Evolutionary conservation across 2,113 vertebrate species (phyloP).

Genomic region (Silurus asotus): DNA sequence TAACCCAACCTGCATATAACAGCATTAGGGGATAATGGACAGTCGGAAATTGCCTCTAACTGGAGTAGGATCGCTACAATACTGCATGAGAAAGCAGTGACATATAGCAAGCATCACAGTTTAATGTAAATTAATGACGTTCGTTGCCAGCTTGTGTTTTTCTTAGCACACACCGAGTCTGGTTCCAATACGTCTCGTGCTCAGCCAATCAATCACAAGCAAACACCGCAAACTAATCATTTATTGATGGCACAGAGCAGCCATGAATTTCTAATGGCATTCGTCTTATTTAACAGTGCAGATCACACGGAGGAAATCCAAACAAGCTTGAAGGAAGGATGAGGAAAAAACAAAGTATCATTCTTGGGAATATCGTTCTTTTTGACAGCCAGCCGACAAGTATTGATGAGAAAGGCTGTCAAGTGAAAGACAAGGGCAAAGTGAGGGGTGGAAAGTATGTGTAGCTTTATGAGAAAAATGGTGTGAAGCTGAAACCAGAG

Average conservation of each 20-base stretch:
- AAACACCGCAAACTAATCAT: slow-evolving; percentile 61
- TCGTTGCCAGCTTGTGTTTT: slow-evolving; percentile 22
- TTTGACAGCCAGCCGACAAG: slow-evolving; percentile 52
- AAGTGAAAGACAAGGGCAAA: slow-evolving; percentile 45
- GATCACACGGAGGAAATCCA: slow-evolving; percentile 62
- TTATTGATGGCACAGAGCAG: slow-evolving; percentile 61
- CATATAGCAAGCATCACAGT: slow-evolving; percentile 21
- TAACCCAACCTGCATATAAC: slow-evolving; percentile 15
- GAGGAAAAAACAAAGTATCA: slow-evolving; percentile 35
- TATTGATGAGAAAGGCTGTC: slow-evolving; percentile 52
- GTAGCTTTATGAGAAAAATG: neutral
- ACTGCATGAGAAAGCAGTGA: slow-evolving; percentile 17
- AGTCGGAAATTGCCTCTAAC: slow-evolving; percentile 25
- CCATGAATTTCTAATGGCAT: slow-evolving; percentile 58
- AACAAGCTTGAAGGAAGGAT: slow-evolving; percentile 51
- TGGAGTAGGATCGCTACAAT: slow-evolving; percentile 13
- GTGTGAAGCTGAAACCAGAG: neutral
- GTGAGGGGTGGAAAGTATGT: slow-evolving; percentile 27
- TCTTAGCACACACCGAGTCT: slow-evolving; percentile 52
- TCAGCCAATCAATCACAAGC: slow-evolving; percentile 61
- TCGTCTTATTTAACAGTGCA: slow-evolving; percentile 61
- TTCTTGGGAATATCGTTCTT: slow-evolving; percentile 59
- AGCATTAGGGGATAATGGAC: slow-evolving; percentile 15
- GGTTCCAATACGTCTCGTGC: slow-evolving; percentile 55
- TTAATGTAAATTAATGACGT: slow-evolving; percentile 44